These are phyloP conservation scores for Nymphalis io DNA, from an alignment of 1,140 invertebrate genomes.

Conservation along the genomic window DNA sequence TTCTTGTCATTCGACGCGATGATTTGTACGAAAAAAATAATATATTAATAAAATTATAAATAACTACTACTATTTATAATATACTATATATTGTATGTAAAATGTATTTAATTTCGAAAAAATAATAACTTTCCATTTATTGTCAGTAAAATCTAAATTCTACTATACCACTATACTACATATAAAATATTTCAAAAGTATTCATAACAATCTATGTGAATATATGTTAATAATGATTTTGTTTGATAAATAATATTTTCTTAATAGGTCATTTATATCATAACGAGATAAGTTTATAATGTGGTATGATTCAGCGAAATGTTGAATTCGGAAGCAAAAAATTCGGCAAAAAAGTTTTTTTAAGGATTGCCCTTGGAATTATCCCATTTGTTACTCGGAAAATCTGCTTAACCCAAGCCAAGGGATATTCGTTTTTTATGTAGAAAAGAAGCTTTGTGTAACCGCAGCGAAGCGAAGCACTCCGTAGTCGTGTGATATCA, in stretches of 20 bases:
- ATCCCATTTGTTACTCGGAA: slow-evolving; percentile 43
- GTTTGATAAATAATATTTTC: background rate
- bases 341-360: slow-evolving; percentile 27
- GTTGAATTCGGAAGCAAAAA: background rate
- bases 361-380: slow-evolving; percentile 36
- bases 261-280: background rate
- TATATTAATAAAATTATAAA: too few species aligned
- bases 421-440: slow-evolving; percentile 13
- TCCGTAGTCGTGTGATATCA: slow-evolving; percentile 30
- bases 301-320: background rate
- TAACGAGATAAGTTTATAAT: background rate
- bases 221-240: too few species aligned
- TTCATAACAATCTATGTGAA: too few species aligned
- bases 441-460: slow-evolving; percentile 18
- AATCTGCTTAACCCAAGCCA: slow-evolving; percentile 39
- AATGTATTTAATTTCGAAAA: too few species aligned
- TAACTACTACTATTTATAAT: too few species aligned
- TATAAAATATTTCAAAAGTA: too few species aligned
- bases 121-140: too few species aligned
- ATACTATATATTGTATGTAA: too few species aligned
- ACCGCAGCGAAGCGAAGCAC: slow-evolving; percentile 23
- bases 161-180: too few species aligned
- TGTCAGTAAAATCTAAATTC: too few species aligned
- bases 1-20: too few species aligned
- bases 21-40: too few species aligned